These are phyloP conservation scores for Cephalopachus bancanus DNA, from an alignment of 2,797 vertebrate species.

Conservation along the genomic window DNA sequence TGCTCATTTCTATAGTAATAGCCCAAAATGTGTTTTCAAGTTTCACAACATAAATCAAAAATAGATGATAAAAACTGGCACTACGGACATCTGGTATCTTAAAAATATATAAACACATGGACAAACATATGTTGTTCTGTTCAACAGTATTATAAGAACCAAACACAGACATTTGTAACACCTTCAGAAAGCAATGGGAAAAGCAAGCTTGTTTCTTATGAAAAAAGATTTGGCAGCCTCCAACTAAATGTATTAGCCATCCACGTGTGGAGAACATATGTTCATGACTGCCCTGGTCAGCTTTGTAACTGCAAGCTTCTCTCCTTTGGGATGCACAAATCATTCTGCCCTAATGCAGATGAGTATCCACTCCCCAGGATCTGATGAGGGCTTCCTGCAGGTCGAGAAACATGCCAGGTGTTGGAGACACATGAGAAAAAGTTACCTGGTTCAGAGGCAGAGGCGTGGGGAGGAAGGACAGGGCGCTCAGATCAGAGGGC, in stretches of 20 bases:
- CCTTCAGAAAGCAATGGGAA: conserved; percentile 48
- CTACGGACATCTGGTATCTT: conserved; percentile 68
- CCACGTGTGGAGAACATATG: not conserved
- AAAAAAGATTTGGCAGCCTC: not conserved
- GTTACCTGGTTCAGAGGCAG: not conserved
- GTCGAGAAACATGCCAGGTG: not conserved
- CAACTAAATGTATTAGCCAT: not conserved
- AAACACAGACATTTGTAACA: conserved; percentile 60
- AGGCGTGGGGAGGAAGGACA: not conserved
- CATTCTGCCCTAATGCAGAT: not conserved
- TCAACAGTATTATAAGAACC: conserved; percentile 64
- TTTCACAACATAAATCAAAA: conserved; percentile 74
- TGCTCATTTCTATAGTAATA: conserved; percentile 6
- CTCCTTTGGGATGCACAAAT: not conserved
- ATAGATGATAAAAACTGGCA: conserved; percentile 69
- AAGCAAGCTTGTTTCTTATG: conserved; percentile 19
- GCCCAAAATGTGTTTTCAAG: conserved; percentile 59
- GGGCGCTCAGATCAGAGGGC: not conserved
- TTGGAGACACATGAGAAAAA: not conserved
- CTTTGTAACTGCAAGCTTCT: not conserved
- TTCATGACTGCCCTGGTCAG: not conserved
- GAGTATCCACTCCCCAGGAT: not conserved
- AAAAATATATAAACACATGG: conserved; percentile 72
- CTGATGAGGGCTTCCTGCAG: not conserved
- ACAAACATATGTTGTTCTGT: conserved; percentile 72